Evolutionary conservation across 23 tunicate species (phyloP).

Genomic region (Ascidia mentula): DNA sequence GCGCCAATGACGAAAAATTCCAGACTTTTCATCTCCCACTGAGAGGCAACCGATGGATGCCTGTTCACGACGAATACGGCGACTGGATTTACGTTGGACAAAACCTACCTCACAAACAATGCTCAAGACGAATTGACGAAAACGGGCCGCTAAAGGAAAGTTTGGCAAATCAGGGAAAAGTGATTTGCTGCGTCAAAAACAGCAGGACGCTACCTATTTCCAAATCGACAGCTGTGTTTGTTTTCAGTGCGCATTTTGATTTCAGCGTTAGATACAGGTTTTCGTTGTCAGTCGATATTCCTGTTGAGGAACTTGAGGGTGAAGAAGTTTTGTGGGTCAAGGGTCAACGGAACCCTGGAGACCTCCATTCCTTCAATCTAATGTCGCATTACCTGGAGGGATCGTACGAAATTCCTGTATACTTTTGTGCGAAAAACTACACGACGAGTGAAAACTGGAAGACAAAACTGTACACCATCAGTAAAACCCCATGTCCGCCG

Average conservation of each 20-base stretch:
- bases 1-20: background rate
- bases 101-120: slow-evolving; percentile 8
- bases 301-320: slow-evolving; percentile 4
- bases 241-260: background rate
- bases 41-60: slow-evolving; percentile 25
- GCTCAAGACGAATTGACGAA: background rate
- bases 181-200: slow-evolving; percentile 17
- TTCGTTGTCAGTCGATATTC: slow-evolving; percentile 17
- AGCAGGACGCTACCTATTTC: background rate
- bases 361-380: slow-evolving; percentile 34
- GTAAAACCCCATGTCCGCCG: slow-evolving; percentile 19
- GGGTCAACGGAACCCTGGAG: slow-evolving; percentile 16
- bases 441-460: background rate
- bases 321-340: slow-evolving; percentile 35
- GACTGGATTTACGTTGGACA: slow-evolving; percentile 68
- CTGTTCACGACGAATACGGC: slow-evolving; percentile 48
- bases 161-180: background rate
- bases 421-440: slow-evolving; percentile 27
- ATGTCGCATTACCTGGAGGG: slow-evolving; percentile 39
- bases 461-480: slow-evolving; percentile 29
- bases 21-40: background rate
- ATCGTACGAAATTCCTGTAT: slow-evolving; percentile 36
- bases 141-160: slow-evolving; percentile 17
- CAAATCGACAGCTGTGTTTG: slow-evolving; percentile 6
- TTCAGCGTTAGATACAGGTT: slow-evolving; percentile 10